Base-by-base conservation (phyloP, 2,113 vertebrate genomes). In the Elachura formosa region DNA sequence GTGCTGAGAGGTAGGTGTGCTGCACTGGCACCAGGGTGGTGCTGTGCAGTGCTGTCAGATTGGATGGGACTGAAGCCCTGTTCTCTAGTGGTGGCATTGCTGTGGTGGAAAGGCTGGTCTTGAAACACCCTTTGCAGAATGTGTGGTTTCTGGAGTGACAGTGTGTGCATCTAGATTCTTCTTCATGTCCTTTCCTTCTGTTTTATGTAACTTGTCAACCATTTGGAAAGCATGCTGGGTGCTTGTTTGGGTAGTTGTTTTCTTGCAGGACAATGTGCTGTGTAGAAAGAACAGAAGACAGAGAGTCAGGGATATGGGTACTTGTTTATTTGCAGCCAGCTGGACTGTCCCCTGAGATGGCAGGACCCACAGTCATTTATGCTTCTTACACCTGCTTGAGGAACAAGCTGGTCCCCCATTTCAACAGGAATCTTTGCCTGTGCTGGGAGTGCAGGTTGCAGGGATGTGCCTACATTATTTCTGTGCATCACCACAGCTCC, bases 371-470 rank as follows among this genome's bases (percentile, higher is more conserved):
- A 25, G 49, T 58, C 38, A 5, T 36, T 45, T 62, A 51, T 62
- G 12, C 41, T 5, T 62, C 71, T 52, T 36, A 17, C 21, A 52
- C 6, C 34, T 67, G 33, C 48, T 23, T 41, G 67, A 69, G 78
- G 64, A 55, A 22, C 36, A 46, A 74, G 33, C 59, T 14, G 23
- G 33, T 36, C 22, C 31, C 58, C 17, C 13, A 3, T 29, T 29
- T 3, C 3, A 59, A 55, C 55, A 40, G 59, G 45, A 34, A 7
- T 46, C 29, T 69, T 1, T 10, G 58, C n/a, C n/a, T 55, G 24
- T 3, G 3, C 45, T 31, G 41, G 36, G 0, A 7, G 7, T 43
- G 24, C 0, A 0, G 69, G n/a, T 31, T 78, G n/a, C 22, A 62
- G 28, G n/a, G 22, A 1, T 52, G 6, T 26, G 26, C 74, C 25